Conservation (phyloP, 2,113 vertebrate genomes). For the Labeo rohita region DNA sequence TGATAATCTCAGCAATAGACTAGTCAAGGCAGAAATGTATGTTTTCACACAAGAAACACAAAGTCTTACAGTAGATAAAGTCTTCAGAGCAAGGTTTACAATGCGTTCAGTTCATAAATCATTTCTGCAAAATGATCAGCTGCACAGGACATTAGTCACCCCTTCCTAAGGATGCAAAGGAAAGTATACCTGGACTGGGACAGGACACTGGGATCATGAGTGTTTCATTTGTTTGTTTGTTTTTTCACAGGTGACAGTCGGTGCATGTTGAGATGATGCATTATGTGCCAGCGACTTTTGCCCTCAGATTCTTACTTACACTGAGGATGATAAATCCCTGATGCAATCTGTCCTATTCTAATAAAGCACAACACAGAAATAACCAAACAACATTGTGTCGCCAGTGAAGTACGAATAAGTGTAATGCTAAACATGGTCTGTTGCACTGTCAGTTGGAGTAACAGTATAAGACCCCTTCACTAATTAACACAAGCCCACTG, state of each 20-base stretch:
- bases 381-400: neutral
- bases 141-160: neutral
- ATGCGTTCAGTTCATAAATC: neutral
- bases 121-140: neutral
- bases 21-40: neutral
- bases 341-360: slow-evolving; percentile 21
- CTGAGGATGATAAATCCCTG: slow-evolving; percentile 30
- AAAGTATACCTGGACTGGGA: neutral
- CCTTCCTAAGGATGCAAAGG: neutral
- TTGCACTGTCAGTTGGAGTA: neutral
- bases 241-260: neutral
- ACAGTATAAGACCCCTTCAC: neutral
- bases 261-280: neutral
- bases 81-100: slow-evolving; percentile 15
- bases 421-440: neutral
- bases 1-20: neutral
- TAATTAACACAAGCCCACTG: neutral
- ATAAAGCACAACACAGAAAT: slow-evolving; percentile 6
- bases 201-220: neutral
- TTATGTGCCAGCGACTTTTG: slow-evolving; percentile 1
- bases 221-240: slow-evolving; percentile 11
- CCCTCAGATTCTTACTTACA: slow-evolving; percentile 20
- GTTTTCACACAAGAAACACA: neutral
- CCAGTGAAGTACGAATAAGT: neutral
- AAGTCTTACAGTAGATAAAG: slow-evolving; percentile 9